A percentile compares a stretch with the other conserved stretches of the same genome.
phyloP scores from a whole-genome alignment of 1,140 invertebrate species.

The Onthophagus taurus region DNA sequence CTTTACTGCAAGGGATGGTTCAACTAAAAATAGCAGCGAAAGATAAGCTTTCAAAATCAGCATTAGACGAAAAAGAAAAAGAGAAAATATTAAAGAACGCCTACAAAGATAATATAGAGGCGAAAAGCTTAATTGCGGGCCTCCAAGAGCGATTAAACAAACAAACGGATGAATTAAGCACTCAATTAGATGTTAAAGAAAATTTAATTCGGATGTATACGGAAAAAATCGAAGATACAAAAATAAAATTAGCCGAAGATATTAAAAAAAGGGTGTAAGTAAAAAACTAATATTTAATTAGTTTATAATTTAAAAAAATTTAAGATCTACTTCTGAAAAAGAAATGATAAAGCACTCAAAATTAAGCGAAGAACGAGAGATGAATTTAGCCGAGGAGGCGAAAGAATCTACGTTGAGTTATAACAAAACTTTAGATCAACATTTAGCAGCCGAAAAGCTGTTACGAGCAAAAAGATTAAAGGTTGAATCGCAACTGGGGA shows the following conservation, averaged over 20 bases:
- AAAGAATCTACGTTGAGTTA: conserved; percentile 20
- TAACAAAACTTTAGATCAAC: conserved; percentile 17
- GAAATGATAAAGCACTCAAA: conserved; percentile 26
- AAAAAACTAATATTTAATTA: neutral
- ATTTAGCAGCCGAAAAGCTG: conserved; percentile 25
- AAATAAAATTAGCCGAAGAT: conserved; percentile 21
- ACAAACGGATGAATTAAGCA: conserved; percentile 25
- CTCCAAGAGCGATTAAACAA: conserved; percentile 23
- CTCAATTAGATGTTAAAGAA: conserved; percentile 23
- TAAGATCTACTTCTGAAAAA: conserved; percentile 24
- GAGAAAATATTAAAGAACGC: conserved; percentile 24
- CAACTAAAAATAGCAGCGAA: conserved; percentile 20
- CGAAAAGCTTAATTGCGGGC: conserved; percentile 20
- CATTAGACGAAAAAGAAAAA: conserved; percentile 24
- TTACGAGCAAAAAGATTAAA: conserved; percentile 26
- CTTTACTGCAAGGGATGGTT: conserved; percentile 20
- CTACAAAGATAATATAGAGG: conserved; percentile 24
- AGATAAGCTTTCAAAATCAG: conserved; percentile 23
- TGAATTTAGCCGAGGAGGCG: conserved; percentile 21
- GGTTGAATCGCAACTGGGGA: conserved; percentile 27
- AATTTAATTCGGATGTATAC: conserved; percentile 21
- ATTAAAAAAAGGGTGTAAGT: conserved; percentile 26
- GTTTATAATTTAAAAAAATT: too few species aligned
- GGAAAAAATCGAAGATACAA: conserved; percentile 21
- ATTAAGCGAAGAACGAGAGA: conserved; percentile 22